Percentiles rank a stretch among this genome's conserved stretches.
Conservation (phyloP, 2,888 invertebrate genomes). For the Spisula solida region DNA sequence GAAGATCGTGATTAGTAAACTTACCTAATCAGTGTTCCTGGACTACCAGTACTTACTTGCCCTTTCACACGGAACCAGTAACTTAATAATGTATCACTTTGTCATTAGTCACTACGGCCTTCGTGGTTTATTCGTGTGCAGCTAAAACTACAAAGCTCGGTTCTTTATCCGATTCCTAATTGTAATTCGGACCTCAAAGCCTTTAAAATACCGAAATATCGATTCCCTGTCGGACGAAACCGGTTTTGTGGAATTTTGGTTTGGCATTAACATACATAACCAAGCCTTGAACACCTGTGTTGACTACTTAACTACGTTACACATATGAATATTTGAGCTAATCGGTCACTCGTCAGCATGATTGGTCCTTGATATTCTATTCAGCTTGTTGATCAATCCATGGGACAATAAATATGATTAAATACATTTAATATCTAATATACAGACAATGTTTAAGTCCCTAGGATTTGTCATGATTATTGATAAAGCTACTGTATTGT, state of each 20-base stretch:
- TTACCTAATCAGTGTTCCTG: no score
- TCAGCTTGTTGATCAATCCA: neutral
- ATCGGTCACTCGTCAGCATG: neutral
- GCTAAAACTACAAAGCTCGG: no score
- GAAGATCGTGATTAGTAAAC: no score
- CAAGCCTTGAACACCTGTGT: neutral
- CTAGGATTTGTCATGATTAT: neutral
- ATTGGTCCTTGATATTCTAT: neutral
- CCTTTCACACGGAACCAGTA: no score
- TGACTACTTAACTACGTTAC: neutral
- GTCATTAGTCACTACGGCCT: no score
- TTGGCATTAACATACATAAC: neutral
- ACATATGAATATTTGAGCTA: neutral
- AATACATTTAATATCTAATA: constrained; percentile 17
- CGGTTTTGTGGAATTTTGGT: neutral
- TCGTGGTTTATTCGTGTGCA: no score
- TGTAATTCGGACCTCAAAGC: no score
- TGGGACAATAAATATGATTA: constrained; percentile 17
- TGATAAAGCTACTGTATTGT: neutral
- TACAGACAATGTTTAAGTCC: constrained; percentile 10
- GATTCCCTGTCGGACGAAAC: no score
- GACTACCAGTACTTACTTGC: no score
- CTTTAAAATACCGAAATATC: no score
- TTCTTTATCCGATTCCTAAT: no score
- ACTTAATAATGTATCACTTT: no score